Evolutionary conservation across 1,140 invertebrate species (phyloP).

Genomic region (Mercenaria mercenaria): DNA sequence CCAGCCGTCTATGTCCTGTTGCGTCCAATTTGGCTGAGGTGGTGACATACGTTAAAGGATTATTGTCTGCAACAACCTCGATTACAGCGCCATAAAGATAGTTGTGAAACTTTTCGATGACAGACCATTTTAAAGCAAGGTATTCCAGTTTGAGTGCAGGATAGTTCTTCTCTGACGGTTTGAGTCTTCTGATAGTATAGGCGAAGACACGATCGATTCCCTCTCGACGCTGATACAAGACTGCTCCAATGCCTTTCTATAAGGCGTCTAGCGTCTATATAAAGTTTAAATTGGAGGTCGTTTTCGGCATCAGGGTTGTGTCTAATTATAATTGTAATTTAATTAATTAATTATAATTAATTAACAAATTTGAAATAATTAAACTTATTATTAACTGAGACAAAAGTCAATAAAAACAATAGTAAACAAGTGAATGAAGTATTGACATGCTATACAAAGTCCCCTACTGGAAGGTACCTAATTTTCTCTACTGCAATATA

Average conservation of each 20-base stretch:
- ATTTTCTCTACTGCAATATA: no score
- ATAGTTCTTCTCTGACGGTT: neutral
- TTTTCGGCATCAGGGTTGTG: constrained; percentile 3
- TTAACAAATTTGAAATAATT: no score
- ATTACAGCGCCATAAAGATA: neutral
- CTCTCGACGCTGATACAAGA: neutral
- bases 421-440: no score
- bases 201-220: neutral
- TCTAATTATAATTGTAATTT: no score
- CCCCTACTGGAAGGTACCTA: no score
- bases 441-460: no score
- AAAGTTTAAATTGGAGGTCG: neutral
- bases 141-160: neutral
- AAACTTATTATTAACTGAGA: no score
- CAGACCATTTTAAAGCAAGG: neutral
- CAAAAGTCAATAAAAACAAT: no score
- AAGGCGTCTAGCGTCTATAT: neutral
- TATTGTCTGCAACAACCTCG: constrained; percentile 11
- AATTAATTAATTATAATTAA: no score
- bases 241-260: neutral
- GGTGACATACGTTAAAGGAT: neutral
- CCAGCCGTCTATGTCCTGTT: constrained; percentile 3
- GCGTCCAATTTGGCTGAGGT: constrained; percentile 28
- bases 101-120: constrained; percentile 34
- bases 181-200: neutral